phyloP scores from a whole-genome alignment of 2,888 invertebrate species.

The Lutraria lutraria region DNA sequence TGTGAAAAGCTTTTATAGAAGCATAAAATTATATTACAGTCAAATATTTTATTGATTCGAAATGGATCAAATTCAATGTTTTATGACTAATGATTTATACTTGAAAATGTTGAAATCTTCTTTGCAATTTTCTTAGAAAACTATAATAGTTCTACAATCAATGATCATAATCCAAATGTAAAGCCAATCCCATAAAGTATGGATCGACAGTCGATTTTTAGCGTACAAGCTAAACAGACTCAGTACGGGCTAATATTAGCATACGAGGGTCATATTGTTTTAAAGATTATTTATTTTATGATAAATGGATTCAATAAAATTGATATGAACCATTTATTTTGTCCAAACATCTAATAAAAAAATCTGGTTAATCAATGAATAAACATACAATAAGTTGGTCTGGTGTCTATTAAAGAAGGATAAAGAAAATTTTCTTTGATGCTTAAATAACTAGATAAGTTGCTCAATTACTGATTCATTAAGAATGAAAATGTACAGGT shows the following conservation, averaged over 20 bases:
- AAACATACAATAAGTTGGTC: background rate
- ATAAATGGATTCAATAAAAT: constrained; percentile 14
- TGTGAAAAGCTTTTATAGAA: too few species aligned
- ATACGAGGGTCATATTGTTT: constrained; percentile 17
- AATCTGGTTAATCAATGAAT: background rate
- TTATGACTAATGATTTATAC: too few species aligned
- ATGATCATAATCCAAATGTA: background rate
- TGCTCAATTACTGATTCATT: background rate
- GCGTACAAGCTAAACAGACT: background rate
- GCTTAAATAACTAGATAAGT: background rate
- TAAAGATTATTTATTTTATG: constrained; percentile 8
- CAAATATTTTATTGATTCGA: too few species aligned
- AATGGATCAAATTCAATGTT: too few species aligned
- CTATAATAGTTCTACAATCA: background rate
- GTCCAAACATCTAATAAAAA: constrained; percentile 11
- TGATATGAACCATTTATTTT: background rate
- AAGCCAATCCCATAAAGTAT: background rate
- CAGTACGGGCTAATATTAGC: background rate
- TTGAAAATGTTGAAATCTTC: background rate
- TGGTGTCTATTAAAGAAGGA: background rate
- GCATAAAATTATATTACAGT: too few species aligned
- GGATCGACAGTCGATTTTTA: background rate
- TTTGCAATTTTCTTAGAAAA: background rate
- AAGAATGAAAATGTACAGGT: background rate
- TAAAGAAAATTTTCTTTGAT: background rate